Percentiles rank a stretch among this genome's conserved stretches.
Evolutionary conservation across 1,140 invertebrate species (phyloP).

Genomic region (Carcinoscorpius rotundicauda): DNA sequence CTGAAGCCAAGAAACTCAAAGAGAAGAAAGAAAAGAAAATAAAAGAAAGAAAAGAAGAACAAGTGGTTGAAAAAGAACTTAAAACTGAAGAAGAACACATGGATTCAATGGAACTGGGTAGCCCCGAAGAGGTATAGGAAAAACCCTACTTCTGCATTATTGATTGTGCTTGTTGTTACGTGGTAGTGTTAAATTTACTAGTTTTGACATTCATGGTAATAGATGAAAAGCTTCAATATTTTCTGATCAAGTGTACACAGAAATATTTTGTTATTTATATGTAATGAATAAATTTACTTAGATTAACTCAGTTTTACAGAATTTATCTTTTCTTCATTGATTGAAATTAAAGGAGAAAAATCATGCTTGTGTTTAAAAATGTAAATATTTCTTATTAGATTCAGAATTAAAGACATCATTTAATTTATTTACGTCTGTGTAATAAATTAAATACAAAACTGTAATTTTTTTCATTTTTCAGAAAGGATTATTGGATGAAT

Average conservation of each 20-base stretch:
- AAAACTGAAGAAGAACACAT: constrained; percentile 32
- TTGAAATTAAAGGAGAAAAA: constrained; percentile 10
- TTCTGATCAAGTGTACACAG: too few relatives aligned
- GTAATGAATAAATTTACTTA: too few relatives aligned
- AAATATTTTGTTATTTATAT: too few relatives aligned
- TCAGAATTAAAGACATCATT: constrained; percentile 1
- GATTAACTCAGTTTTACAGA: neutral
- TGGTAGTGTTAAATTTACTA: constrained; percentile 6
- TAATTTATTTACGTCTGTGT: constrained; percentile 8
- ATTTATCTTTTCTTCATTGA: neutral
- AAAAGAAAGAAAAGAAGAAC: constrained; percentile 34
- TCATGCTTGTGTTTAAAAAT: neutral
- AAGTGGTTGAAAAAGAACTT: constrained; percentile 37
- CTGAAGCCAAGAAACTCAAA: constrained; percentile 28
- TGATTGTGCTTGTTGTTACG: constrained; percentile 7
- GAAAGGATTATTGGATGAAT: constrained; percentile 27
- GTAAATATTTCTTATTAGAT: neutral
- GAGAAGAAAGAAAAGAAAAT: constrained; percentile 40
- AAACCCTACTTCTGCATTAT: constrained; percentile 13
- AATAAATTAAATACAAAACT: constrained; percentile 1
- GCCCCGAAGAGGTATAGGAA: constrained; percentile 22
- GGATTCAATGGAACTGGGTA: constrained; percentile 27
- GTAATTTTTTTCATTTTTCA: constrained; percentile 4
- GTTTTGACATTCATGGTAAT: neutral
- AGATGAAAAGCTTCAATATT: too few relatives aligned